phyloP scores from a whole-genome alignment of 2,113 vertebrate genomes.

The Copsychus sechellarum region DNA sequence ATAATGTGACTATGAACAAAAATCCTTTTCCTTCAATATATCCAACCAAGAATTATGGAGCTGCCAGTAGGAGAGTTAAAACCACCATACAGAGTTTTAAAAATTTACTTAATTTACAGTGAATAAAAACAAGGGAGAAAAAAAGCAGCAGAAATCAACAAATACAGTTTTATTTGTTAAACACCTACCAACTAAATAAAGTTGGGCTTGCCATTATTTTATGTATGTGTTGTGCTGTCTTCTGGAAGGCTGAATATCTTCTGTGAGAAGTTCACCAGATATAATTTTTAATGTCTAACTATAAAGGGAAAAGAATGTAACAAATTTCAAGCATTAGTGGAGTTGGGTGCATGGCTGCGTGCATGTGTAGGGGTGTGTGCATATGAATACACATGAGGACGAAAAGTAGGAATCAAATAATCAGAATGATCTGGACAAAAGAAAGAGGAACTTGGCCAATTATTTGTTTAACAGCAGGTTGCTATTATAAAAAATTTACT shows the following conservation, averaged over 20 bases:
- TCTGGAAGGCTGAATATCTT: not conserved
- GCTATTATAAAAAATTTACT: not conserved
- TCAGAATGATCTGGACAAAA: not conserved
- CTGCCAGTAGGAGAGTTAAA: not conserved
- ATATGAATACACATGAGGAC: not conserved
- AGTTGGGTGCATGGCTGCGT: not conserved
- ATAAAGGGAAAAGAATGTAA: slow-evolving; percentile 48
- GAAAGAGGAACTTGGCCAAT: not conserved
- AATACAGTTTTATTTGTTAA: not conserved
- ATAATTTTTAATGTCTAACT: slow-evolving; percentile 12
- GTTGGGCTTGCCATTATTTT: not conserved
- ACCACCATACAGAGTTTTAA: not conserved
- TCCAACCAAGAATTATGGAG: not conserved
- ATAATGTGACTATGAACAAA: not conserved
- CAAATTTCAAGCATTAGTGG: slow-evolving; percentile 20
- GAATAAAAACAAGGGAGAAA: not conserved
- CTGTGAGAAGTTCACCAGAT: not conserved
- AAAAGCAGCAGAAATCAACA: not conserved
- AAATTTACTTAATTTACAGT: not conserved
- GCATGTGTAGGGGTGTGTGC: not conserved
- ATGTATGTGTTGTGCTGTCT: not conserved
- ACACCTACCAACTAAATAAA: not conserved
- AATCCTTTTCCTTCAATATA: not conserved
- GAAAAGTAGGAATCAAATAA: not conserved
- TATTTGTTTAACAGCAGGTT: not conserved